Evolutionary conservation across 2,888 invertebrate species (phyloP), one percentile per base, ranked within the genome.

Genomic region (Pilophorus perplexus): DNA sequence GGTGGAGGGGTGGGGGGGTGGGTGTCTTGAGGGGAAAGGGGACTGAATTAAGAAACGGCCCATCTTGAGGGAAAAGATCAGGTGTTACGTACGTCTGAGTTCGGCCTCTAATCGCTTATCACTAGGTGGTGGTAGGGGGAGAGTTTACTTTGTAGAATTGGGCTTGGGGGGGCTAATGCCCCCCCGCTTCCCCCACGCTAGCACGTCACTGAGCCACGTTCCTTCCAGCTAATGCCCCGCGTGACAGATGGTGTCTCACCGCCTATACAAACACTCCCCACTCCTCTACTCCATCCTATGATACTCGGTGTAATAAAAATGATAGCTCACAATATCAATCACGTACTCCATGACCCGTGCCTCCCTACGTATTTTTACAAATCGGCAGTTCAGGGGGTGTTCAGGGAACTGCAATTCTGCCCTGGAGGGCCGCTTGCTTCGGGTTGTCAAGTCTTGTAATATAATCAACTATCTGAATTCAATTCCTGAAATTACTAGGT

Each of bases 221-320:
- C n/a, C n/a, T n/a, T 52, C 52, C 28, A 10, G 14, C 52, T 52
- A 52, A 52, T 28, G 52, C 52, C 18, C 59, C 42, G 59, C 23
- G 59, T 59, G 59, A 59, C 59, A 59, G 59, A 59, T 59, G 59
- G 59, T 59, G 59, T 59, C 22, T 27, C 42, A 42, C 40, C 59
- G 42, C 42, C 59, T 57, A 23, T 8, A 42, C 42, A 22, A 59
- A 22, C 59, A 20, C 42, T 16, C 22, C 42, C 14, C 23, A 2
- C 4, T 22, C 12, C 55, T 38, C 33, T 2, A 3, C 44, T 18
- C 3, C 18, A 10, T n/a, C n/a, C n/a, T n/a, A n/a, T n/a, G n/a
- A n/a, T n/a, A n/a, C n/a, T n/a, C n/a, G n/a, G n/a, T n/a, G n/a
- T 44, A 14, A 44, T 44, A 14, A 44, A 44, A 44, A n/a, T n/a